Conservation (phyloP, 2,113 vertebrate genomes). For the Trogon melanurus region DNA sequence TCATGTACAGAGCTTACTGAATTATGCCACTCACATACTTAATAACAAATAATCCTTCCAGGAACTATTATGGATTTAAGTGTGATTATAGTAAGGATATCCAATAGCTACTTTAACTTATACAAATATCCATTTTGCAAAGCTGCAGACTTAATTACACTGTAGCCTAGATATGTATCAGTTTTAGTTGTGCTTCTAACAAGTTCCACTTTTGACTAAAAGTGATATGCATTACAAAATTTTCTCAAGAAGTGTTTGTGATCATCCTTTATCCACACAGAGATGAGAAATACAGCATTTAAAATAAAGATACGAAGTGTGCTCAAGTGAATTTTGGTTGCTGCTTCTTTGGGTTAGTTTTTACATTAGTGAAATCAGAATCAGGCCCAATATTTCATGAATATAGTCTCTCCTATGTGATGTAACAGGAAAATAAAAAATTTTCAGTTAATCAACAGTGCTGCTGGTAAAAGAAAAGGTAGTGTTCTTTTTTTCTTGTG, state of each 20-base stretch:
- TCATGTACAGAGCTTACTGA: slow-evolving; percentile 20
- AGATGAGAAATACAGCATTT: not conserved
- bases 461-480: not conserved
- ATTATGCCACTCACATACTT: slow-evolving; percentile 49
- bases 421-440: not conserved
- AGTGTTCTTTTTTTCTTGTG: not conserved
- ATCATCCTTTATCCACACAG: not conserved
- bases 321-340: not conserved
- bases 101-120: slow-evolving; percentile 29
- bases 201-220: not conserved
- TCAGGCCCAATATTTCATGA: not conserved
- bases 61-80: slow-evolving; percentile 36
- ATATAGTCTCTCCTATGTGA: not conserved
- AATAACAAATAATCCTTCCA: slow-evolving; percentile 54
- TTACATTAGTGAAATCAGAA: not conserved
- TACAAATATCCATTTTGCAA: slow-evolving; percentile 14
- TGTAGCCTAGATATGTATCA: not conserved
- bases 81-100: slow-evolving; percentile 30
- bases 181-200: slow-evolving; percentile 11
- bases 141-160: slow-evolving; percentile 19
- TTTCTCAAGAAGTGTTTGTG: not conserved
- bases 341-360: not conserved
- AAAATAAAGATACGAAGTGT: not conserved
- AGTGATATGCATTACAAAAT: not conserved
- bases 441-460: not conserved